These are phyloP conservation scores for Ochotona curzoniae DNA, from an alignment of 2,113 vertebrate species.

Conservation along the genomic window DNA sequence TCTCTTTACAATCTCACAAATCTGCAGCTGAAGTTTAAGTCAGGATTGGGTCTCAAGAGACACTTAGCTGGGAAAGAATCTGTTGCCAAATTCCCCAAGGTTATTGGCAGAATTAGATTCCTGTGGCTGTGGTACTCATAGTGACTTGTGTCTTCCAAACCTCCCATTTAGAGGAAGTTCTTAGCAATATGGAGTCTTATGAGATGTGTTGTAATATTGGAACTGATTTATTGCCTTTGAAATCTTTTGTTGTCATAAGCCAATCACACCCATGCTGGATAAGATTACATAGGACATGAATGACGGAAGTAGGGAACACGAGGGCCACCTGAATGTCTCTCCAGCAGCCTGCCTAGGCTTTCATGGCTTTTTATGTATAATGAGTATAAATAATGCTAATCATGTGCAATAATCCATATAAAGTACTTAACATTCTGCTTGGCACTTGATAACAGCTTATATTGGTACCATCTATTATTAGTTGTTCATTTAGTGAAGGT, in stretches of 20 bases:
- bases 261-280: background rate
- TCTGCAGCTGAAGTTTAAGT: background rate
- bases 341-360: background rate
- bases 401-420: background rate
- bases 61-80: background rate
- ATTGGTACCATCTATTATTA: background rate
- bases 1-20: background rate
- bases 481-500: background rate
- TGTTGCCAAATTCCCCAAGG: background rate
- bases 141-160: background rate
- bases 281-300: background rate
- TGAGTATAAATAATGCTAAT: background rate
- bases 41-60: background rate
- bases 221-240: background rate
- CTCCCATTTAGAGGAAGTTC: background rate
- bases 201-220: background rate
- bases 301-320: background rate
- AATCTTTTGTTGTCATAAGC: background rate
- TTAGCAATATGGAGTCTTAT: background rate
- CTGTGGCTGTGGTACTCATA: background rate
- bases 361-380: conserved; percentile 9
- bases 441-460: background rate
- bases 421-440: background rate
- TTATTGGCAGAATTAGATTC: background rate
- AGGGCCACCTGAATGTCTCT: background rate